Conservation (phyloP, 2,113 vertebrate genomes). For the Pycnonotus jocosus region DNA sequence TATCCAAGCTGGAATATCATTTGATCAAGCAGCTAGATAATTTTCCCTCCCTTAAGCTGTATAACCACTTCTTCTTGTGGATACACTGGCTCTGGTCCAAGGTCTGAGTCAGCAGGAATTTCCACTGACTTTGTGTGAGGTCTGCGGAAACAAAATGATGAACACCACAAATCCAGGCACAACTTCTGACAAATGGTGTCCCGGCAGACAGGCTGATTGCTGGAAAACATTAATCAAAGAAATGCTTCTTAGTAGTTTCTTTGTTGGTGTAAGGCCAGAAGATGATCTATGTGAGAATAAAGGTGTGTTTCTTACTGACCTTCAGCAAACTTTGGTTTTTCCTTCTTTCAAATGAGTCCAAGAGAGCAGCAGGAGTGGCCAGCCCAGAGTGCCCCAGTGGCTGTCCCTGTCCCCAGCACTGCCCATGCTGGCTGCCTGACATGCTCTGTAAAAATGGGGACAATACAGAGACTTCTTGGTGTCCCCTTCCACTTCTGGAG, state of each 20-base stretch:
- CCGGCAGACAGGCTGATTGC: conserved; percentile 14
- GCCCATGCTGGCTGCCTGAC: background rate
- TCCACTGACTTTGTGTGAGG: conserved; percentile 2
- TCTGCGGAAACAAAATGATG: background rate
- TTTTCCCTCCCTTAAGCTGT: background rate
- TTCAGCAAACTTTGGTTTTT: background rate
- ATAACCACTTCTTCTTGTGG: background rate
- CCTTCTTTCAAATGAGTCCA: background rate
- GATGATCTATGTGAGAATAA: background rate
- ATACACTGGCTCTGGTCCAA: background rate
- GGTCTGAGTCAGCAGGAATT: background rate
- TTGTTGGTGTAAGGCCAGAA: background rate
- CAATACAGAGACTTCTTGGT: background rate
- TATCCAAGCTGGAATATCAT: background rate
- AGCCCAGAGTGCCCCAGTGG: background rate
- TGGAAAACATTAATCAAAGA: conserved; percentile 16
- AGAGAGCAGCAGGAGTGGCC: background rate
- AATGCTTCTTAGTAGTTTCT: background rate
- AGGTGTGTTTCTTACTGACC: background rate
- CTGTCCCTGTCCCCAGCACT: background rate
- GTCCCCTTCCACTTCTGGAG: background rate
- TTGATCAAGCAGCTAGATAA: background rate
- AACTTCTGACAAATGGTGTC: background rate
- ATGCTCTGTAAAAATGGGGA: background rate
- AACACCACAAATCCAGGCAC: background rate